These are phyloP conservation scores for Eciton burchellii DNA, from an alignment of 1,140 invertebrate genomes.

Conservation along the genomic window DNA sequence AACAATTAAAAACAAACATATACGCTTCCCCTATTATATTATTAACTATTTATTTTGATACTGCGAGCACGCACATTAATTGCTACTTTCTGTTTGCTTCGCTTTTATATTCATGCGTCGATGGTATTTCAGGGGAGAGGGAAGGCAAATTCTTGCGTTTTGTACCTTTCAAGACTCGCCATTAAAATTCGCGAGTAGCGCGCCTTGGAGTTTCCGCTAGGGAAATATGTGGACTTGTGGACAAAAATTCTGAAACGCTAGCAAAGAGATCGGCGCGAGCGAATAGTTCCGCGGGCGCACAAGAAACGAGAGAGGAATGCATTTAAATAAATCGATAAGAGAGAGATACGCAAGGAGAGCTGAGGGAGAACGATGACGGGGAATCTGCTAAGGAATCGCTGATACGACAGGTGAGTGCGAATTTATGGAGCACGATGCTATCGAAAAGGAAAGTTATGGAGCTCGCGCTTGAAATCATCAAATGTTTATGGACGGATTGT, in stretches of 20 bases:
- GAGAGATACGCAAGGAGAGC: background rate
- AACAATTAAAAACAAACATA: background rate
- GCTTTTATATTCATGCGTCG: too few species aligned
- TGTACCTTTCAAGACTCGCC: too few species aligned
- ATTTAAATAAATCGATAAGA: background rate
- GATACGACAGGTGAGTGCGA: slow-evolving; percentile 31
- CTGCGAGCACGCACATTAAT: too few species aligned
- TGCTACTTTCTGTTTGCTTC: too few species aligned
- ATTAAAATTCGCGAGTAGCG: too few species aligned
- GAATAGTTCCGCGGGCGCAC: too few species aligned
- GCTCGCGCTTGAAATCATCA: slow-evolving; percentile 3
- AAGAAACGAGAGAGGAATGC: background rate
- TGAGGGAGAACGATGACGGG: background rate
- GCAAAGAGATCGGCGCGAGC: background rate
- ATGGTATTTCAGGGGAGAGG: too few species aligned
- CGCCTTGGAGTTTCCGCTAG: too few species aligned
- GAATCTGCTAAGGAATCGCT: background rate
- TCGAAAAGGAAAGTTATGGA: slow-evolving; percentile 39
- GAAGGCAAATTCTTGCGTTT: too few species aligned
- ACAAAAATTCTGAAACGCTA: background rate
- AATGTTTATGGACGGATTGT: slow-evolving; percentile 15
- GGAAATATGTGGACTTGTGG: too few species aligned
- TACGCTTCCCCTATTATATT: too few species aligned
- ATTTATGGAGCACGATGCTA: slow-evolving; percentile 23
- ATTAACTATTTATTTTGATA: too few species aligned